Base-by-base conservation (phyloP, 1,140 invertebrate genomes). In the Drosophila suzukii region DNA sequence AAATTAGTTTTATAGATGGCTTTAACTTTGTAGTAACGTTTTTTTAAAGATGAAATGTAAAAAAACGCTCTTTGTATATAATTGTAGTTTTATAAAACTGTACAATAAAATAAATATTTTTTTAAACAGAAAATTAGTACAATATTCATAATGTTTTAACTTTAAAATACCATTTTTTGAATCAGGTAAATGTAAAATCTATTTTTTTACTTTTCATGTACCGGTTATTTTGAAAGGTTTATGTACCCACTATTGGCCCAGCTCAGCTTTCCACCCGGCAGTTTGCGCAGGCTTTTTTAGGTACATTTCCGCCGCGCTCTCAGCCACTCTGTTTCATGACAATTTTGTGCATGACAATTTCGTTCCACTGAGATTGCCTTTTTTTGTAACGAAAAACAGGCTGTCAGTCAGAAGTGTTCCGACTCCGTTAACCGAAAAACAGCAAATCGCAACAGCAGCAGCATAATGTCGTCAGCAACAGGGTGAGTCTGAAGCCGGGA, bases 391-490 rank as follows among this genome's bases (percentile, higher is more conserved):
- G 56, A 75, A 75, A 70, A 70, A 56, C 55, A 78, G 38, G 70
- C 60, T 63, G 60, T 63, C 60, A 44, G 55, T 59, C 50, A 62
- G 17, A 54, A 81, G 61, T 76, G 36, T 30, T 44, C 58, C 76
- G 81, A 50, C 55, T 67, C 61, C 15, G 20, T 58, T 41, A 57
- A 57, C 6, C 38, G 30, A 10, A 49, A 56, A 65, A 39, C 34
- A 76, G 49, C 24, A 27, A 60, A 53, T 63, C 46, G 20, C 44
- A 82, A 43, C 56, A 70, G 61, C 41, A 80, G 65, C 41, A 80
- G 73, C 39, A 88, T 47, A 71, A 89, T 89, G 84, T 88, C 84
- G 68, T 54, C 78, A 79, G 36, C 75, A 75, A 36, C 68, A 60
- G 57, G 83, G 83, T 88, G 77, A 88, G 83, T 89, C 11, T 49